Conservation (phyloP, 1,140 invertebrate genomes). For the Magallana gigas region DNA sequence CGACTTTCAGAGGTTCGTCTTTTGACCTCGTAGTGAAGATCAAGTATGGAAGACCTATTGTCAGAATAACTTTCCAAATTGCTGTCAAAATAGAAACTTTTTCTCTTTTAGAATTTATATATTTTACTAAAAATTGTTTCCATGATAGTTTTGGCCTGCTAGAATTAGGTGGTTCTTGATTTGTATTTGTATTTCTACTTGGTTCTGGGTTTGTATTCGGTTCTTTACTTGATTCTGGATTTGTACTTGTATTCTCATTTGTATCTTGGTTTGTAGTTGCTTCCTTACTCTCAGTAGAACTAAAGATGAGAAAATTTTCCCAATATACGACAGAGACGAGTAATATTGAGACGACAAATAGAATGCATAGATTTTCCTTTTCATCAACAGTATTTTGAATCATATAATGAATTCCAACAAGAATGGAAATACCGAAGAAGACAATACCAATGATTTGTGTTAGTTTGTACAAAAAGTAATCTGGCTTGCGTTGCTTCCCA, state of each 20-base stretch:
- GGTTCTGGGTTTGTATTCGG: too few relatives aligned
- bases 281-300: neutral
- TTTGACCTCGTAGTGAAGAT: neutral
- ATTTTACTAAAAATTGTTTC: neutral
- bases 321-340: neutral
- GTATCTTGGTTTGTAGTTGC: neutral
- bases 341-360: neutral
- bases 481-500: neutral
- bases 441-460: neutral
- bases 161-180: neutral
- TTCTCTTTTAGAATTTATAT: slow-evolving; percentile 11
- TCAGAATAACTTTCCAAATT: neutral
- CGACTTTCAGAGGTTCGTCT: neutral
- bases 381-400: neutral
- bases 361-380: neutral
- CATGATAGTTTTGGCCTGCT: neutral
- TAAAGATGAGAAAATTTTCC: slow-evolving; percentile 5
- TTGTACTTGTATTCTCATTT: neutral
- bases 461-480: neutral
- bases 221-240: neutral
- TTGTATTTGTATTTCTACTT: neutral
- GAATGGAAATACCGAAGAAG: too few relatives aligned
- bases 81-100: neutral
- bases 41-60: neutral
- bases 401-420: neutral